These are phyloP conservation scores for Chloroclystis v-ata DNA, from an alignment of 2,888 invertebrate species.

Conservation along the genomic window DNA sequence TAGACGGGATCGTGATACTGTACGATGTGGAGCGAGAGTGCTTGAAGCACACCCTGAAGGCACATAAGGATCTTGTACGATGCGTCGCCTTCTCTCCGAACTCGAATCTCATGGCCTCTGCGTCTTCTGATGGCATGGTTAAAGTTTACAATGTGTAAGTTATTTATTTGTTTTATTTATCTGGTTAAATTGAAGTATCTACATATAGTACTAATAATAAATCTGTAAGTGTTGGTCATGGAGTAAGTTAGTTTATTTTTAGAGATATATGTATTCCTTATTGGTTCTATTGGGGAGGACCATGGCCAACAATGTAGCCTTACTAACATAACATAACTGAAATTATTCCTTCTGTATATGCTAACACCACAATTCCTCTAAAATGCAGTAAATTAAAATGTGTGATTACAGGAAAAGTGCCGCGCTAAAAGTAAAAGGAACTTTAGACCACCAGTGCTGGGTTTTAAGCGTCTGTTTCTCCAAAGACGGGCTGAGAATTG, in stretches of 20 bases:
- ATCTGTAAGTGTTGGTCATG: too few species aligned
- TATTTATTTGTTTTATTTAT: not conserved
- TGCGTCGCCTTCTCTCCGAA: constrained; percentile 95
- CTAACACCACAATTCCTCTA: too few species aligned
- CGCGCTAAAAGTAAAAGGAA: constrained; percentile 87
- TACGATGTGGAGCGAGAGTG: constrained; percentile 89
- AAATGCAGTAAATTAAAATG: too few species aligned
- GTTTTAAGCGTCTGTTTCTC: constrained; percentile 92
- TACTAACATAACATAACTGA: too few species aligned
- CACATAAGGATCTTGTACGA: constrained; percentile 94
- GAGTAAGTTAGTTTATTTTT: too few species aligned
- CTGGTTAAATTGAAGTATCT: too few species aligned
- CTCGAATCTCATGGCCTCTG: constrained; percentile 91
- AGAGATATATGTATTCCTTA: too few species aligned
- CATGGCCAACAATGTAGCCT: too few species aligned
- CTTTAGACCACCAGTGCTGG: constrained; percentile 94
- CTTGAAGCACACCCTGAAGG: constrained; percentile 92
- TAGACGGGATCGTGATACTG: constrained; percentile 95
- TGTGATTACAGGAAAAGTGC: constrained; percentile 91
- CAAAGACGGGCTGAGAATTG: constrained; percentile 90
- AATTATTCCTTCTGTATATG: too few species aligned
- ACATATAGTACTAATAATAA: too few species aligned
- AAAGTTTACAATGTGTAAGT: constrained; percentile 96
- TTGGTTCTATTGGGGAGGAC: too few species aligned
- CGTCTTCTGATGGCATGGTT: constrained; percentile 95